Conservation (phyloP, 1,140 invertebrate species). For the Eupeodes corollae region DNA sequence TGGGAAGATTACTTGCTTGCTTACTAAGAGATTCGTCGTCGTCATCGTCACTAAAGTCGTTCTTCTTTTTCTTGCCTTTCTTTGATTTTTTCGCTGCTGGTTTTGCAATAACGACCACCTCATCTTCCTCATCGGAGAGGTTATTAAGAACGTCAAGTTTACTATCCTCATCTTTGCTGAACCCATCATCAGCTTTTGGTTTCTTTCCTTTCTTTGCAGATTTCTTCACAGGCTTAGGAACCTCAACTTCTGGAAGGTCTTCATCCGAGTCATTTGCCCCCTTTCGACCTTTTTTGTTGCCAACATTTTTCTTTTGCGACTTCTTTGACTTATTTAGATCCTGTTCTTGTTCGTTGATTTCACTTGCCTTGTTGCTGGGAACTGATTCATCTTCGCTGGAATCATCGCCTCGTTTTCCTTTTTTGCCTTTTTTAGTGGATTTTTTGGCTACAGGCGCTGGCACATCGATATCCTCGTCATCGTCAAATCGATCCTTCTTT, state of each 20-base stretch:
- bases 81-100: constrained; percentile 21
- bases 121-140: neutral
- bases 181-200: constrained; percentile 10
- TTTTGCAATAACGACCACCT: constrained; percentile 8
- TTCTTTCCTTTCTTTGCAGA: constrained; percentile 25
- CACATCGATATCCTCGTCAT: constrained; percentile 46
- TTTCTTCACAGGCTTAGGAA: constrained; percentile 31
- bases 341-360: constrained; percentile 39
- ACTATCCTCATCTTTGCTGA: constrained; percentile 9
- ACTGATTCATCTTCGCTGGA: constrained; percentile 24
- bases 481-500: constrained; percentile 48
- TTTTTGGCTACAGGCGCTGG: constrained; percentile 35
- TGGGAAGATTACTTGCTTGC: neutral
- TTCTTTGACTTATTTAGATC: constrained; percentile 39
- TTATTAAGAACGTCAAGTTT: constrained; percentile 7
- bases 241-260: constrained; percentile 29
- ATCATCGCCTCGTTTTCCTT: constrained; percentile 28
- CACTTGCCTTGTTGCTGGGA: constrained; percentile 6
- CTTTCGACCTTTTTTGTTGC: constrained; percentile 15
- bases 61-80: constrained; percentile 28
- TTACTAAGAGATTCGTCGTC: constrained; percentile 10
- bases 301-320: constrained; percentile 5
- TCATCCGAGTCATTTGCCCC: constrained; percentile 18
- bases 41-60: constrained; percentile 22
- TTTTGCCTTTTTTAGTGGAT: constrained; percentile 20